These are phyloP conservation scores for Eudasyphora cyanicolor DNA, from an alignment of 2,888 invertebrate species.

Conservation along the genomic window DNA sequence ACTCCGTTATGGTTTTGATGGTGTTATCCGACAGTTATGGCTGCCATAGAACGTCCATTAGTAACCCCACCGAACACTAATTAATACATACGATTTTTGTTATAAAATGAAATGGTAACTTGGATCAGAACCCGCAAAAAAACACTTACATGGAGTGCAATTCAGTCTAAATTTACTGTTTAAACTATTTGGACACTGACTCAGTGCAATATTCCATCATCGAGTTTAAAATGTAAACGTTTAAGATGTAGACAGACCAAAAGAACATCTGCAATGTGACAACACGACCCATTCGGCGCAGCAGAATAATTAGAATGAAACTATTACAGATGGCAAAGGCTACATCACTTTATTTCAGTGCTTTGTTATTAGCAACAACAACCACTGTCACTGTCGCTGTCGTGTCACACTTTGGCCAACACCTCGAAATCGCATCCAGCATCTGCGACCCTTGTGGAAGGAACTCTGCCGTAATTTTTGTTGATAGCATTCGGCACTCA, in stretches of 20 bases:
- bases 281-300: conserved; percentile 48
- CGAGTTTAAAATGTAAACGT: too few species aligned
- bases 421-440: conserved; percentile 37
- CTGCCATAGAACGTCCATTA: too few species aligned
- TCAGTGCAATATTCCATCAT: too few species aligned
- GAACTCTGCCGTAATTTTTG: conserved; percentile 40
- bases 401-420: conserved; percentile 28
- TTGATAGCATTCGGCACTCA: conserved; percentile 32
- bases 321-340: conserved; percentile 65
- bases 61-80: too few species aligned
- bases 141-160: too few species aligned
- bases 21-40: too few species aligned
- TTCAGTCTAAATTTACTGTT: too few species aligned
- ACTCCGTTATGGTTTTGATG: too few species aligned
- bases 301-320: conserved; percentile 60
- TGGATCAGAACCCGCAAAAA: too few species aligned
- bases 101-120: too few species aligned
- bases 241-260: not conserved
- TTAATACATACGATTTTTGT: too few species aligned
- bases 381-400: not conserved
- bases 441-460: conserved; percentile 34
- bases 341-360: conserved; percentile 58
- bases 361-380: conserved; percentile 59
- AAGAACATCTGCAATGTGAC: conserved; percentile 19
- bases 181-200: too few species aligned